Percentiles rank a stretch among this genome's conserved stretches.
Conservation (phyloP, 2,113 vertebrate species). For the Calypte anna region DNA sequence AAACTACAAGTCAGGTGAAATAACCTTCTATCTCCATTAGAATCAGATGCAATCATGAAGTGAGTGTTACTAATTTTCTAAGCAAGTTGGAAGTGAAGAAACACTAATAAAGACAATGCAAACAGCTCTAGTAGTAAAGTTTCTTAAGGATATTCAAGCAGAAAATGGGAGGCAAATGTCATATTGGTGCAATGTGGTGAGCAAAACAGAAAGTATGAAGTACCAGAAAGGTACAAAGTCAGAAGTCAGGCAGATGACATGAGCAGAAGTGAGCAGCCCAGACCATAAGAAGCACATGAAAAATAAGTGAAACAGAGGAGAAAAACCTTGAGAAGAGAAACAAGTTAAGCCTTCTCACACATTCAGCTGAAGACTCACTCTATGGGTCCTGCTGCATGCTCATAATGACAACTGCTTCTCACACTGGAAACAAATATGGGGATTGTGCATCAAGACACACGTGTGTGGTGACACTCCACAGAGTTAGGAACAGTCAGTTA, state of each 20-base stretch:
- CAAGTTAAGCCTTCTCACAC: too few relatives aligned
- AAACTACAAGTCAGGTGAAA: background rate
- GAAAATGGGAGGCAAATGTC: background rate
- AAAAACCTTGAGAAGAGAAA: background rate
- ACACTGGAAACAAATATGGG: too few relatives aligned
- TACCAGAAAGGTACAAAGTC: background rate
- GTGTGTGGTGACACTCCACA: too few relatives aligned
- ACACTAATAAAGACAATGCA: background rate
- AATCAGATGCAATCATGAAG: background rate
- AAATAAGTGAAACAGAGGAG: background rate
- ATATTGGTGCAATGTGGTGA: background rate
- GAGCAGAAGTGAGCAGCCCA: background rate
- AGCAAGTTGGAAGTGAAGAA: background rate
- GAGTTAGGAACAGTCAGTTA: too few relatives aligned
- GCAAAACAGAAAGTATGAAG: background rate
- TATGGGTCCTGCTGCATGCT: too few relatives aligned
- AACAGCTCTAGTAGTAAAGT: background rate
- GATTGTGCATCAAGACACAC: too few relatives aligned
- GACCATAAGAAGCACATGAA: background rate
- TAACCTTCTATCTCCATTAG: background rate
- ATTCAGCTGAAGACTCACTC: too few relatives aligned
- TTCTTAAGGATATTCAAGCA: background rate
- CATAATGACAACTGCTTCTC: too few relatives aligned
- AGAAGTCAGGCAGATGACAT: background rate
- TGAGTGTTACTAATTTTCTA: background rate